A percentile compares a stretch with the other conserved stretches of the same genome.
phyloP scores from a whole-genome alignment of 2,113 vertebrate genomes.

The Paedocypris sp. region DNA sequence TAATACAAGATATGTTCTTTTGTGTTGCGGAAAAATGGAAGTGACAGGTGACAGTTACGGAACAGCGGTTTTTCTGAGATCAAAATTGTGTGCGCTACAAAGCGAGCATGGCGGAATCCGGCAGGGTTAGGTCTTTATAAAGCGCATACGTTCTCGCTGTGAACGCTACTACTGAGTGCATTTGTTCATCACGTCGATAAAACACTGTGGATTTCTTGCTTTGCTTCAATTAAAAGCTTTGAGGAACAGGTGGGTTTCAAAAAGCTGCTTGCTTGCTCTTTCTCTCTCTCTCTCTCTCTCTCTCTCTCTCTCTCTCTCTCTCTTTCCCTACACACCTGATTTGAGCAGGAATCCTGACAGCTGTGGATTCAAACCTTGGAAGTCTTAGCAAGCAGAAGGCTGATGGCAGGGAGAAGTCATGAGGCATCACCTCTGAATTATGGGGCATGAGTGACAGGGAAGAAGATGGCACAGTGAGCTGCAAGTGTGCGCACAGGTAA shows the following conservation, averaged over 20 bases:
- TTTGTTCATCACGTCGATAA: constrained; percentile 55
- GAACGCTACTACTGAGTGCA: constrained; percentile 54
- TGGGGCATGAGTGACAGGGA: constrained; percentile 58
- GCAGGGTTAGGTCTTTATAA: constrained; percentile 52
- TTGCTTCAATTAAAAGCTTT: background rate
- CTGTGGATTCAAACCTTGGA: constrained; percentile 26
- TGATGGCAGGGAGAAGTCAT: constrained; percentile 63
- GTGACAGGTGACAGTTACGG: constrained; percentile 63
- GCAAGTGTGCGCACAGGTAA: constrained; percentile 32
- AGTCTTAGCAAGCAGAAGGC: constrained; percentile 64
- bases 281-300: too few species aligned
- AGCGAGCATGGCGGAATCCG: constrained; percentile 31
- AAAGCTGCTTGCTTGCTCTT: too few species aligned
- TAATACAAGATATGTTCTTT: constrained; percentile 50
- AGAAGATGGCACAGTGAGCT: constrained; percentile 48
- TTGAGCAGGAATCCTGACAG: background rate
- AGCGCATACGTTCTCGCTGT: constrained; percentile 37
- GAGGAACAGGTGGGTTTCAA: background rate
- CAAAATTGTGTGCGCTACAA: constrained; percentile 51
- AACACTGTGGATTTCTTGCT: constrained; percentile 47
- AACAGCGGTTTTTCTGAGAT: constrained; percentile 47
- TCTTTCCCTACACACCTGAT: background rate
- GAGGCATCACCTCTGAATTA: constrained; percentile 55
- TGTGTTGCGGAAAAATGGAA: constrained; percentile 58
- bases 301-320: too few species aligned